A percentile compares a stretch with the other conserved stretches of the same genome.
Evolutionary conservation across 2,888 invertebrate species (phyloP).

Genomic region (Scaptomyza tumidula): DNA sequence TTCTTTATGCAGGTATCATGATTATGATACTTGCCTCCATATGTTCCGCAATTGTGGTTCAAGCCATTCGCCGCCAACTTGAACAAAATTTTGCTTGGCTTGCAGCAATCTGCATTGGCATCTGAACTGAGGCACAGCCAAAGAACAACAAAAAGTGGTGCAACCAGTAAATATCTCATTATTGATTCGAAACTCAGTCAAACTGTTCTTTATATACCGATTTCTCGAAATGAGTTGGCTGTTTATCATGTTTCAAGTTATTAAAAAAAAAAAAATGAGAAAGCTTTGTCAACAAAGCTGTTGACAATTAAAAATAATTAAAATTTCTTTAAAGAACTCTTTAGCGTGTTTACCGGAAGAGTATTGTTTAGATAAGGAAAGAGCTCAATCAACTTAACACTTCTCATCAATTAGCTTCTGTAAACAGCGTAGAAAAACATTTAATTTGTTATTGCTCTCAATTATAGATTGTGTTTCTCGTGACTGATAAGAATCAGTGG

Average conservation of each 20-base stretch:
- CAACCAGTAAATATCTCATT: slow-evolving; percentile 16
- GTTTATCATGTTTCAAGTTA: too few relatives aligned
- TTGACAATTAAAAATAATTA: slow-evolving; percentile 3
- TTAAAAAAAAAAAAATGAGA: too few relatives aligned
- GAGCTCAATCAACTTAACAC: not conserved
- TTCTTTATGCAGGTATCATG: slow-evolving; percentile 39
- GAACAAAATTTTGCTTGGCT: slow-evolving; percentile 33
- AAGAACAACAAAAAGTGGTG: not conserved
- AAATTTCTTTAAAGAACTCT: too few relatives aligned
- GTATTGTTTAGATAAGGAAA: not conserved
- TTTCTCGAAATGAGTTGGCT: too few relatives aligned
- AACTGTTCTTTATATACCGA: too few relatives aligned
- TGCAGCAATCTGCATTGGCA: slow-evolving; percentile 47
- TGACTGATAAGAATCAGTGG: not conserved
- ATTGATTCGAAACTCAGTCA: not conserved
- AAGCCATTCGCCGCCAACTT: slow-evolving; percentile 24
- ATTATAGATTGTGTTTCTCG: not conserved
- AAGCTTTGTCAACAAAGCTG: too few relatives aligned
- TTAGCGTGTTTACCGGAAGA: not conserved
- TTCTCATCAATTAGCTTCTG: not conserved
- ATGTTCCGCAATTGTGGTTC: slow-evolving; percentile 36
- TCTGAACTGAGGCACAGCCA: slow-evolving; percentile 21
- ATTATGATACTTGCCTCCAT: slow-evolving; percentile 42
- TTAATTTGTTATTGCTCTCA: slow-evolving; percentile 10
- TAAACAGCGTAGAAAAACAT: not conserved